Percentiles rank a stretch among this genome's conserved stretches.
These are phyloP conservation scores for Melanotaenia duboulayi DNA, from an alignment of 2,113 vertebrate genomes.

Conservation along the genomic window DNA sequence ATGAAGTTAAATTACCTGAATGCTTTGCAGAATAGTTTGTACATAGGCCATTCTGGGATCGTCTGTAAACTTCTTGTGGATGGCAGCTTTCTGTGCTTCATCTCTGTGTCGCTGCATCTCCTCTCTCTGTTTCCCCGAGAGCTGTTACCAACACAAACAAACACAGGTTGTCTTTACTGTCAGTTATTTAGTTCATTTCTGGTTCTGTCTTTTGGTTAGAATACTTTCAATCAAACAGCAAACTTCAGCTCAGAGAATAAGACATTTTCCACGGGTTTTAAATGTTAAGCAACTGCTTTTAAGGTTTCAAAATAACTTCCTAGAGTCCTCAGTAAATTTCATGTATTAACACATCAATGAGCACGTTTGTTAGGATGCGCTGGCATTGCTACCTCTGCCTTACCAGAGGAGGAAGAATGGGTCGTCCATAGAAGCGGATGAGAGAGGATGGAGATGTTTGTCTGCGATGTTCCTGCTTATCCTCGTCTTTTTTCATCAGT, in stretches of 20 bases:
- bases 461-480: conserved; percentile 16
- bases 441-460: conserved; percentile 50
- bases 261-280: too few relatives aligned
- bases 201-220: not conserved
- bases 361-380: too few relatives aligned
- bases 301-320: too few relatives aligned
- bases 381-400: not conserved
- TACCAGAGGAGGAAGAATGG: conserved; percentile 78
- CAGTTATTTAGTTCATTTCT: not conserved
- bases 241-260: not conserved
- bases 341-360: too few relatives aligned
- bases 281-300: too few relatives aligned
- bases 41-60: conserved; percentile 61
- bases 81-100: conserved; percentile 34
- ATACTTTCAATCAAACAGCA: not conserved
- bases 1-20: conserved; percentile 70
- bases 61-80: conserved; percentile 30
- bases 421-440: conserved; percentile 69
- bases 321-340: too few relatives aligned
- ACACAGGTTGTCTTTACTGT: not conserved
- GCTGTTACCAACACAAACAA: conserved; percentile 62
- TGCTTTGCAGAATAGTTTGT: conserved; percentile 71
- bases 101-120: conserved; percentile 75
- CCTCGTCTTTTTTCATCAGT: conserved; percentile 33
- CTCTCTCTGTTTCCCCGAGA: conserved; percentile 65